A percentile compares a stretch with the other conserved stretches of the same genome.
Evolutionary conservation across 2,113 vertebrate species (phyloP).

Genomic region (Microtus montanus): DNA sequence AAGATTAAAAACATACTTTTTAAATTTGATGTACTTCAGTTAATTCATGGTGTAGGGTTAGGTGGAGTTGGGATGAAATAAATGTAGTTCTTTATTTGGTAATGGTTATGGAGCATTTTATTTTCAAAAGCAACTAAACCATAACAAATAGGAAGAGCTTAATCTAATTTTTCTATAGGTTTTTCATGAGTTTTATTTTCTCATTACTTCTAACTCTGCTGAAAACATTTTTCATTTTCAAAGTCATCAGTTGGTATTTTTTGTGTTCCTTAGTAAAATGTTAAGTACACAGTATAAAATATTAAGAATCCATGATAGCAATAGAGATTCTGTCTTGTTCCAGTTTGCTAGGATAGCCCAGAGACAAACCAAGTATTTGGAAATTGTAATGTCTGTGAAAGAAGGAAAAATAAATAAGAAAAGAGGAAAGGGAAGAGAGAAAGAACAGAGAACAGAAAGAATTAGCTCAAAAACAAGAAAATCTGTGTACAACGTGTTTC

Average conservation of each 20-base stretch:
- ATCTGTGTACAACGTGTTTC: neutral
- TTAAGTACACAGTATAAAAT: conserved; percentile 3
- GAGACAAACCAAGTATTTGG: conserved; percentile 12
- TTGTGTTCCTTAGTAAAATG: conserved; percentile 5
- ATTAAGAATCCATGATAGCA: neutral
- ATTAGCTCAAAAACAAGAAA: conserved; percentile 46
- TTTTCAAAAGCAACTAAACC: conserved; percentile 60
- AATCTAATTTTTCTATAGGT: conserved; percentile 46
- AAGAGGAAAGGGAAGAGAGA: neutral
- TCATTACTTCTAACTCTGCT: conserved; percentile 32
- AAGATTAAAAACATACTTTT: conserved; percentile 65
- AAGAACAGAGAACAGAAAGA: neutral
- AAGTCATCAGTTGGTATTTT: conserved; percentile 23
- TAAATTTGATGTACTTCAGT: conserved; percentile 55
- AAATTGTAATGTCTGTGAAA: conserved; percentile 30
- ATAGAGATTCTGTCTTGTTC: neutral
- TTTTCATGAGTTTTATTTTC: conserved; percentile 54
- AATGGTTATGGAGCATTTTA: conserved; percentile 63
- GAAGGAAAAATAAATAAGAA: neutral
- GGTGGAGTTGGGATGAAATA: conserved; percentile 40
- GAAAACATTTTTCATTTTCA: conserved; percentile 53
- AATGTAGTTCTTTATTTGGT: conserved; percentile 65
- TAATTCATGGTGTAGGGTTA: conserved; percentile 37
- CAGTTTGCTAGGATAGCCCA: neutral
- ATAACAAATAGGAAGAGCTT: conserved; percentile 31